Evolutionary conservation across 1,140 invertebrate species (phyloP), one percentile per base, ranked within the genome.

Genomic region (Drosophila sp.): DNA sequence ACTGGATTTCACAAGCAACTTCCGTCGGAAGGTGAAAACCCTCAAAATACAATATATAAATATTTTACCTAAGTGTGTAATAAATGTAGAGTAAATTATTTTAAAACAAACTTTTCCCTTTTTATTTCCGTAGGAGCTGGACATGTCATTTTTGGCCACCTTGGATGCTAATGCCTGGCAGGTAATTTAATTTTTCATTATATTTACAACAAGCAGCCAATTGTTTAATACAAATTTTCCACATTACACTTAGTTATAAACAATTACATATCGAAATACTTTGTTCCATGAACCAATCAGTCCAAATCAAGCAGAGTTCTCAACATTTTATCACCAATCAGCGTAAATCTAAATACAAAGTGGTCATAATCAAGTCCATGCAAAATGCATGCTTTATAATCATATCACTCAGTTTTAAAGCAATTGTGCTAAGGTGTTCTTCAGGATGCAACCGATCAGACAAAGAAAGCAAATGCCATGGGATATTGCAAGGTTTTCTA

Each of bases 131-230:
- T 79, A 92, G 91, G 91, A 92, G 81, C 90, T 92, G 83, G 91
- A 92, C 79, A 93, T 93, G 92, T 93, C 92, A 68, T 93, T 93
- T 83, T 82, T 93, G 69, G 92, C 92, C 72, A 92, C 92, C 54
- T 80, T 93, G 73, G 92, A 93, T 72, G 91, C 92, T 56, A 93
- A 92, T 72, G 92, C 92, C 72, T 93, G 92, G 92, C 92, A 93
- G 92, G 92, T 93, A 90, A 92, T 85, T 91, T 56, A 29, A 65
- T 56, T 30, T 30, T 17, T 17, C 17, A 17, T 41, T 76, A 30
- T 60, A 60, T 63, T 62, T 56, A 38, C 8, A 38, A 38, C 35
- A 11, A 38, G 8, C 35, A 38, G 4, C 40, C 40, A 41, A 50
- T 10, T 50, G 23, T 38, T 17, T 50, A 27, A 50, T 23, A 27